Conservation (phyloP, 2,888 invertebrate species). For the Adineta ricciae region DNA sequence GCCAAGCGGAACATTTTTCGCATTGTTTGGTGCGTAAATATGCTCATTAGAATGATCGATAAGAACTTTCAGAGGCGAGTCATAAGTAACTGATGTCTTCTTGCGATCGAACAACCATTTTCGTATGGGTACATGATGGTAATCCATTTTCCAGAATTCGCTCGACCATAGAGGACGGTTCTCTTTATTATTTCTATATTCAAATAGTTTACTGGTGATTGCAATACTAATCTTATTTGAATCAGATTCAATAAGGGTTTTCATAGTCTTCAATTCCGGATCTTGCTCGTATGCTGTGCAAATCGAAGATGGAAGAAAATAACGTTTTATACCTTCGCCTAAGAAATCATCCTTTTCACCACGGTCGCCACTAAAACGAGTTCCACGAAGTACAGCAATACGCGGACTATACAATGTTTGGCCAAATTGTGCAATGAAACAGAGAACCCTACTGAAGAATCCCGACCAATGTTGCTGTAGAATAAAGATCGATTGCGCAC, state of each 20-base stretch:
- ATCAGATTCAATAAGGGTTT: neutral
- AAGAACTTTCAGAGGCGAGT: neutral
- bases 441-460: neutral
- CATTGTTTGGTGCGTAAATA: neutral
- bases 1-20: neutral
- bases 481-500: neutral
- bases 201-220: neutral
- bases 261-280: neutral
- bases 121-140: slow-evolving; percentile 2
- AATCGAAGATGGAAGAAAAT: neutral
- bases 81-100: neutral
- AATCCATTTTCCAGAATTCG: neutral
- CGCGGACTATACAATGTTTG: neutral
- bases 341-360: neutral
- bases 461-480: neutral
- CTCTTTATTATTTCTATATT: neutral
- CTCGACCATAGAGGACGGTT: neutral
- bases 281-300: neutral
- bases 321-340: neutral
- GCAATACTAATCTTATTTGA: neutral
- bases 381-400: neutral
- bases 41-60: neutral
- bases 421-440: neutral
- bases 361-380: neutral
- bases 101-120: neutral